Evolutionary conservation across 2,888 invertebrate species (phyloP), one percentile per base, ranked within the genome.

Genomic region (Cephus sareptanus): DNA sequence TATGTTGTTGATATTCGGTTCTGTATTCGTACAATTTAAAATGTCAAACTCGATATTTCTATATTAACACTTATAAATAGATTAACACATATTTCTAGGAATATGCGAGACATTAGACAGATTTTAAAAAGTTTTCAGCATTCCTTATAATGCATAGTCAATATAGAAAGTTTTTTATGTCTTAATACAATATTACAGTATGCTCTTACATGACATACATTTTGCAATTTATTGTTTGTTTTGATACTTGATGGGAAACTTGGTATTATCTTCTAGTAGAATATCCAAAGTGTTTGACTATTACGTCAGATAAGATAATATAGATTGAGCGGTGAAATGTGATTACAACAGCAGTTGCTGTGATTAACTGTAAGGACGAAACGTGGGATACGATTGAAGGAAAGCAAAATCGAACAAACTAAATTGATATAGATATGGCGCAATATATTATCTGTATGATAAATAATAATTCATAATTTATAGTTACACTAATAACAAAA

Each of bases 401-500:
- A 9, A 56, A 23, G 23, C 23, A 56, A 56, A 56, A 56, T 56
- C 2, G 9, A 23, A 56, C 23, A 56, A 23, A 9, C 56, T 6
- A 56, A 9, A 6, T 56, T 56, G 56, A 56, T 56, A 56, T 56
- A 56, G 23, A 71, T 71, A 71, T 71, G 33, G 31, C 31, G 71
- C 31, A 71, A 71, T 71, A 71, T 71, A 71, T 71, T 71, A 71
- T 34, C 71, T 71, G 15, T 71, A 13, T 71, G 71, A 71, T 71
- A 71, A 71, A 71, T 71, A 71, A 71, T 33, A 33, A 31, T 71
- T 34, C 31, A 71, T 71, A 31, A 71, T 3, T 71, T 71, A 71
- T 9, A 71, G 33, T 13, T 34, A 71, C 34, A 71, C 31, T 31
- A 71, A 71, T 71, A 71, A 71, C 71, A 31, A 30, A 71, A 71